A percentile compares a stretch with the other conserved stretches of the same genome.
These are phyloP conservation scores for Passerina amoena DNA, from an alignment of 2,113 vertebrate genomes.

Conservation along the genomic window DNA sequence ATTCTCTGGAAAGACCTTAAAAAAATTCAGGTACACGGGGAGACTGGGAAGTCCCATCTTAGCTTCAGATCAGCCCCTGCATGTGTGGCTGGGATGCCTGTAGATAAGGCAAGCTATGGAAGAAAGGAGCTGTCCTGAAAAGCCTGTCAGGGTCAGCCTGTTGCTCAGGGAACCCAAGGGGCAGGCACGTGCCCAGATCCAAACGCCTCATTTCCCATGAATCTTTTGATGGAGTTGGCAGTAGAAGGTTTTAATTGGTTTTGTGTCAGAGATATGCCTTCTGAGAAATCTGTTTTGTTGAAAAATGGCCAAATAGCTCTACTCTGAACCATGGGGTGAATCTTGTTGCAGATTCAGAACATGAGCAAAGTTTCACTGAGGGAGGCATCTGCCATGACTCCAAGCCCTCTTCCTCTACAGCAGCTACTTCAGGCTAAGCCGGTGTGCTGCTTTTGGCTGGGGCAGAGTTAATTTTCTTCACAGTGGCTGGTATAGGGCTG, in stretches of 20 bases:
- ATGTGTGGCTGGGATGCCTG: neutral
- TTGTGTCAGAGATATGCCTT: neutral
- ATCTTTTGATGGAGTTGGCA: neutral
- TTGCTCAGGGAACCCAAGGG: neutral
- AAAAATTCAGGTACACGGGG: neutral
- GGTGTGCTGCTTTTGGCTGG: neutral
- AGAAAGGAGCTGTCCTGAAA: neutral
- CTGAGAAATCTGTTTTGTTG: neutral
- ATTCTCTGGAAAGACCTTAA: neutral
- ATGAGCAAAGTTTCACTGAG: neutral
- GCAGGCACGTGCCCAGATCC: no score
- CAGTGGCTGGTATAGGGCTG: neutral
- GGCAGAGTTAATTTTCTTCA: neutral
- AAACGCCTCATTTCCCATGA: neutral
- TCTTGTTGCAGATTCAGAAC: neutral
- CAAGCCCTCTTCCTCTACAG: neutral
- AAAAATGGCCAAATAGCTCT: neutral
- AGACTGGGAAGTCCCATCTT: neutral
- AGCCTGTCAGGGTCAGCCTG: neutral
- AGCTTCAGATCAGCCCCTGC: neutral
- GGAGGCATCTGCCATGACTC: neutral
- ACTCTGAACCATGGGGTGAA: neutral
- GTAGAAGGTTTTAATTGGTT: neutral
- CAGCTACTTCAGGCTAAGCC: neutral
- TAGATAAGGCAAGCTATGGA: neutral